phyloP scores from a whole-genome alignment of 37 sponge, comb jelly and placozoan species.

The Aphrocallistes beatrix region DNA sequence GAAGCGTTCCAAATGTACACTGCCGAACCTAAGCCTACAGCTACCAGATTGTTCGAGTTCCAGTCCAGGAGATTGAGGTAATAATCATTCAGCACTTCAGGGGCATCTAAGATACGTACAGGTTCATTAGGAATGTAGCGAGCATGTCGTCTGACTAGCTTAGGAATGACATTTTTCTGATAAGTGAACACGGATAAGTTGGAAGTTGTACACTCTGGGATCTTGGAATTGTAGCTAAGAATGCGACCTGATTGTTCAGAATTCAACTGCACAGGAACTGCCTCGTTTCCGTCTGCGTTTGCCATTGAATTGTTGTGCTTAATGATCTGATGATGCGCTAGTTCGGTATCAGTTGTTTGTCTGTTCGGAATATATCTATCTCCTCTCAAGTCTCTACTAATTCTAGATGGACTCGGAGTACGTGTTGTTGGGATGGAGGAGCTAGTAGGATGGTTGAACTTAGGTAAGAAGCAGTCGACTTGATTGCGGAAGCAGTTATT shows the following conservation, averaged over 20 bases:
- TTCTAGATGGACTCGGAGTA: too few relatives aligned
- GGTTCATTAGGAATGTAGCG: conserved; percentile 8
- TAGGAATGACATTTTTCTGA: background rate
- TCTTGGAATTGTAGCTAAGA: background rate
- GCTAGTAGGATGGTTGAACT: too few relatives aligned
- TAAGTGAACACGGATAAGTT: background rate
- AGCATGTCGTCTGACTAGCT: background rate
- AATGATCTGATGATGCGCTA: background rate
- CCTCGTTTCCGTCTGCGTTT: background rate
- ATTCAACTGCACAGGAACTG: background rate
- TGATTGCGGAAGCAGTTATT: too few relatives aligned
- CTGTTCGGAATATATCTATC: conserved; percentile 1
- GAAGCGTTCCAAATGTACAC: conserved; percentile 67
- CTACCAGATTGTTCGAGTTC: conserved; percentile 51
- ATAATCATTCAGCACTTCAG: background rate
- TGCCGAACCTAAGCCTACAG: conserved; percentile 52
- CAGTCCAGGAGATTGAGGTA: conserved; percentile 80
- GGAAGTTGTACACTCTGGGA: background rate
- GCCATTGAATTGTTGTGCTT: background rate
- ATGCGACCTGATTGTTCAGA: background rate
- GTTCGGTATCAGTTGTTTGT: background rate
- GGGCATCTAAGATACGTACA: background rate
- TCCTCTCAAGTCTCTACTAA: too few relatives aligned
- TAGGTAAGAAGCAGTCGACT: too few relatives aligned
- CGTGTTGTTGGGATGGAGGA: too few relatives aligned